Evolutionary conservation across 1,140 invertebrate genomes (phyloP), one percentile per base, ranked within the genome.

Genomic region (Melipona quadrifasciata): DNA sequence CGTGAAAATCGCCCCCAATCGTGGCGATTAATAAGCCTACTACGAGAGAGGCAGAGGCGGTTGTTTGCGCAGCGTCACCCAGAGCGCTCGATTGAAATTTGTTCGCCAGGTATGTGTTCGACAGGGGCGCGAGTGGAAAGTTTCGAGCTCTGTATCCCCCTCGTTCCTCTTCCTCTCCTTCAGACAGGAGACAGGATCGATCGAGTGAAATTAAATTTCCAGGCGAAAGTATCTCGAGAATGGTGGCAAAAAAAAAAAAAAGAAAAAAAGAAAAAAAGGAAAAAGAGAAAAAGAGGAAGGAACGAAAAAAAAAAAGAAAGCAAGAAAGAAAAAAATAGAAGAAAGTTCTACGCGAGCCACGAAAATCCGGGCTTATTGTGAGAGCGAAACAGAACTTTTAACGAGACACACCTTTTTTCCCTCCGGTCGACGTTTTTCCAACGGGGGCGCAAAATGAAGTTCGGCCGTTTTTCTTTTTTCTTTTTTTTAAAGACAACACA

Each of bases 381-480:
- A 76, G 55, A 16, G 73, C 73, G 39, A 77, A 77, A 83, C 73
- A 68, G 73, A 83, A 83, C 64, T 83, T 83, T 83, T 83, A 83
- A 83, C 81, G 64, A 83, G 81, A 58, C 81, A 55, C 65, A 61
- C 64, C 79, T 64, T 65, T n/a, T 61, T 34, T 57, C 27, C 73
- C 17, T 19, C 19, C 11, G 17, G 58, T 27, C 27, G 19, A 53
- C 57, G 47, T 58, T 65, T 39, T 72, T 27, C n/a, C 11, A 61
- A 61, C 58, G 58, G 39, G 39, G n/a, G 58, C 61, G 55, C 71
- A 27, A 53, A 75, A 64, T 47, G 12, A 82, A 82, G 79, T 80
- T 80, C 67, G 19, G 55, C 34, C n/a, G 2, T 39, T 39, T 39
- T 39, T 39, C 6, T 39, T 39, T 39, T 39, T 39, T 39, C 5